Percentiles rank a stretch among this genome's conserved stretches.
Conservation (phyloP, 1,140 invertebrate genomes). For the Pseudobourletiella spinata region DNA sequence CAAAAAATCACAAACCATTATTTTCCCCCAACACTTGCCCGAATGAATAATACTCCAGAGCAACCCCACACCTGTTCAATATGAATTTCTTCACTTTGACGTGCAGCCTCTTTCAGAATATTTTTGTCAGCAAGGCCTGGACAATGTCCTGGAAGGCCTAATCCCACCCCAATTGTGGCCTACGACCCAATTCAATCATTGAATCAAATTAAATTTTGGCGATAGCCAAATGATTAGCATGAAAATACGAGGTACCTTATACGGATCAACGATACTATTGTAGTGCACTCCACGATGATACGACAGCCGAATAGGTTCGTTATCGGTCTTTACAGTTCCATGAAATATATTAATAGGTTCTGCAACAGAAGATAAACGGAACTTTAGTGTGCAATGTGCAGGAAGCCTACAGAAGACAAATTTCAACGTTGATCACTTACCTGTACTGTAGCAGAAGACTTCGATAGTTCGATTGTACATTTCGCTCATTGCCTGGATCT, state of each 20-base stretch:
- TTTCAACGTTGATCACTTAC: no score
- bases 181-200: no score
- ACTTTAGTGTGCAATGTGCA: conserved; percentile 3
- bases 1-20: neutral
- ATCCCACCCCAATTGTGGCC: conserved; percentile 71
- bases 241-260: conserved; percentile 51
- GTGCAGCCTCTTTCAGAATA: conserved; percentile 66
- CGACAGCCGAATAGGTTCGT: conserved; percentile 76
- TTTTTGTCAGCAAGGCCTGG: conserved; percentile 68
- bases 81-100: conserved; percentile 72
- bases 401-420: conserved; percentile 8
- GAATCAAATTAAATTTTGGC: no score
- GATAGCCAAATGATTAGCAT: neutral
- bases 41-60: neutral
- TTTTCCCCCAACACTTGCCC: neutral
- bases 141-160: conserved; percentile 74
- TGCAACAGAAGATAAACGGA: conserved; percentile 39
- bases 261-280: conserved; percentile 83
- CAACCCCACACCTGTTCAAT: conserved; percentile 77
- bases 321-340: conserved; percentile 58
- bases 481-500: conserved; percentile 89
- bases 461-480: conserved; percentile 88
- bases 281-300: conserved; percentile 87
- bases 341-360: conserved; percentile 89
- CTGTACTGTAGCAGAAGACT: conserved; percentile 78